These are phyloP conservation scores for Arion vulgaris DNA, from an alignment of 1,140 invertebrate species.

Conservation along the genomic window DNA sequence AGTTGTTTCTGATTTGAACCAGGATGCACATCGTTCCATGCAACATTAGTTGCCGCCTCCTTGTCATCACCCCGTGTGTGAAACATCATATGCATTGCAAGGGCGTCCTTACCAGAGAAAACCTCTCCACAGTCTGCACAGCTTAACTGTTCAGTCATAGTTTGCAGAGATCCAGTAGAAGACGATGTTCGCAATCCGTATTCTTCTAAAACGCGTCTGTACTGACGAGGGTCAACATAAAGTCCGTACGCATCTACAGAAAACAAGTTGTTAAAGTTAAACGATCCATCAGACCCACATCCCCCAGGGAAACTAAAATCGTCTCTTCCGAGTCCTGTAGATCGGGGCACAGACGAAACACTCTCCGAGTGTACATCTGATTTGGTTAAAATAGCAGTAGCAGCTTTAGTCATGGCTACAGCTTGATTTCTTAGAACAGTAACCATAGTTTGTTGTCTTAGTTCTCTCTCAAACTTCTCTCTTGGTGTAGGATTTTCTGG, in stretches of 20 bases:
- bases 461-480: conserved; percentile 25
- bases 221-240: conserved; percentile 30
- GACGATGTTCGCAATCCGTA: conserved; percentile 16
- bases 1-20: background rate
- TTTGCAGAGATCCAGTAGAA: background rate
- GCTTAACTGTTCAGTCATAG: conserved; percentile 38
- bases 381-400: background rate
- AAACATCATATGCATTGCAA: conserved; percentile 66
- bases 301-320: background rate
- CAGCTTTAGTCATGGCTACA: conserved; percentile 13
- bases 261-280: conserved; percentile 18
- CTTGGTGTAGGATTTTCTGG: conserved; percentile 11
- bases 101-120: conserved; percentile 53
- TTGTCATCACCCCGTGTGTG: conserved; percentile 45
- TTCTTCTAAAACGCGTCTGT: conserved; percentile 23
- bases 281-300: background rate
- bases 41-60: background rate
- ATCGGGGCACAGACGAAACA: background rate
- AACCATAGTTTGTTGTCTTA: conserved; percentile 26
- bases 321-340: background rate
- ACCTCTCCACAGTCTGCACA: conserved; percentile 55
- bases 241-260: conserved; percentile 24
- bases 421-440: conserved; percentile 15
- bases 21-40: background rate
- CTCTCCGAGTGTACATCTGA: background rate